A percentile compares a stretch with the other conserved stretches of the same genome.
Evolutionary conservation across 2,113 vertebrate genomes (phyloP).

Genomic region (Vulpes ferrilata): DNA sequence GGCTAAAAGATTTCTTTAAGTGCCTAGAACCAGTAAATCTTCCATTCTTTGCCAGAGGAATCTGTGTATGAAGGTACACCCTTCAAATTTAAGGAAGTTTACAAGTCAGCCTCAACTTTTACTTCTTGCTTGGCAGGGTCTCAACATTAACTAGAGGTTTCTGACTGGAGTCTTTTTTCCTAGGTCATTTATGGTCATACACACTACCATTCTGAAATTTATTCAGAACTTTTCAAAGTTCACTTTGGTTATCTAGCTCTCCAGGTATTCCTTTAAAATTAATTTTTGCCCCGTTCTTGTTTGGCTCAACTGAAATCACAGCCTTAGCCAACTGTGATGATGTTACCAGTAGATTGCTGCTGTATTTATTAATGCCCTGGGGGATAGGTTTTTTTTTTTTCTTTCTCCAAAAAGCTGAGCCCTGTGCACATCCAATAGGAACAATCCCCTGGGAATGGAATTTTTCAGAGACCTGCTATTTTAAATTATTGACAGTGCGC

Average conservation of each 20-base stretch:
- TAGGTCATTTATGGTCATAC: background rate
- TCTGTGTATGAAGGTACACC: background rate
- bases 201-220: background rate
- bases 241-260: background rate
- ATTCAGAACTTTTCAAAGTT: background rate
- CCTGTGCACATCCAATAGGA: background rate
- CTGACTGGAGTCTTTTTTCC: background rate
- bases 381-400: background rate
- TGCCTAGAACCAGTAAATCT: background rate
- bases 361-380: background rate
- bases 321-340: background rate
- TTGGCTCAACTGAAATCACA: background rate
- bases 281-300: background rate
- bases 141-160: background rate
- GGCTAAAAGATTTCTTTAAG: background rate
- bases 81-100: background rate
- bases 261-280: background rate
- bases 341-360: background rate
- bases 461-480: background rate
- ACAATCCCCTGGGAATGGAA: background rate
- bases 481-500: background rate
- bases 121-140: background rate
- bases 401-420: background rate
- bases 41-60: background rate
- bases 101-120: background rate